These are phyloP conservation scores for Todus mexicanus DNA, from an alignment of 2,797 vertebrate genomes.

Conservation along the genomic window DNA sequence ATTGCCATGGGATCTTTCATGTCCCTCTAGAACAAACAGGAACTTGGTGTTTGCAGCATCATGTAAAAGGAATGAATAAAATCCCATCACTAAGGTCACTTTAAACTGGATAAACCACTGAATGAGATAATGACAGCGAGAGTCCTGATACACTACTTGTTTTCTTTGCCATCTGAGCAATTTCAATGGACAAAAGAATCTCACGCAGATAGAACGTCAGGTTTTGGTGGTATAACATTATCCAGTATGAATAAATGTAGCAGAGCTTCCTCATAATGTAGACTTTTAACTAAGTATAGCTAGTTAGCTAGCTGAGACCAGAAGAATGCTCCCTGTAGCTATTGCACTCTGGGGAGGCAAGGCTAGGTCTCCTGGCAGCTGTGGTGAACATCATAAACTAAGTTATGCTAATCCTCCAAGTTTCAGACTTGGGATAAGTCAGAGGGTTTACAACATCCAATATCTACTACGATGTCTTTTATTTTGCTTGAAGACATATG, in stretches of 20 bases:
- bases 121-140: neutral
- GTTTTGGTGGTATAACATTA: neutral
- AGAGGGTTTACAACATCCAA: conserved; percentile 23
- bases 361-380: neutral
- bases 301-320: neutral
- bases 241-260: neutral
- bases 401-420: neutral
- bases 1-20: neutral
- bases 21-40: neutral
- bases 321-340: neutral
- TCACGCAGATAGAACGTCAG: neutral
- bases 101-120: conserved; percentile 16
- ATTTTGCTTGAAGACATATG: neutral
- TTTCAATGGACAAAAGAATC: neutral
- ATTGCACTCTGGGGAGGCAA: neutral
- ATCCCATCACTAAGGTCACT: conserved; percentile 4
- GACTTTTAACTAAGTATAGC: neutral
- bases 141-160: neutral
- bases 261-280: neutral
- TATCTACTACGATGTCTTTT: conserved; percentile 3
- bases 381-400: neutral
- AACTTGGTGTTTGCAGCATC: conserved; percentile 27
- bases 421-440: conserved; percentile 11
- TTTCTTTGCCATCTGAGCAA: neutral
- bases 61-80: conserved; percentile 46